Evolutionary conservation across 35 echinoderm and acorn worm genomes (phyloP), one percentile per base, ranked within the genome.

Genomic region (Acanthaster planci): DNA sequence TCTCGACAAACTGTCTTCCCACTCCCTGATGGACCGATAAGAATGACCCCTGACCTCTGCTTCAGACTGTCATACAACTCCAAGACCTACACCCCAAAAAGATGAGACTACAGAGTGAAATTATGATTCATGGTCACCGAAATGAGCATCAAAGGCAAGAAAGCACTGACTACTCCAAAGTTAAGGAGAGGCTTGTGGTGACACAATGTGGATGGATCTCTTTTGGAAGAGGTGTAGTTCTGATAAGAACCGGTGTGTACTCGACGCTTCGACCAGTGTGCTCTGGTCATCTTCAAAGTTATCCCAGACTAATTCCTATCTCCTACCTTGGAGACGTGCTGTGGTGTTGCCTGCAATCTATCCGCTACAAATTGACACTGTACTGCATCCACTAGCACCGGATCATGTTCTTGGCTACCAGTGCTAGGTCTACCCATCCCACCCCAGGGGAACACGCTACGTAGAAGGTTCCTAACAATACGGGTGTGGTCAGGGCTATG

Each of bases 1-100:
- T 99, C 90, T 57, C 93, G 90, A 76, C 96, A 94, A 23, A 93
- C 92, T 18, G 96, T 94, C 84, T 99, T 99, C 5, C 96, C 96
- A 58, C 88, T 94, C 0, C 92, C 92, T 19, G 96, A 88, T 18
- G 96, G 85, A 8, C 96, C 96, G 0, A 99, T 81, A 34, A 99
- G 51, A 38, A 99, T 88, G 5, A 91, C 92, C 15, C 96, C 96
- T 12, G 68, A 64, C 47, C 91, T 92, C 27, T 86, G 58, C 37
- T 92, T 89, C 15, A 99, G 77, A 44, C 64, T 86, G 8, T 99
- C 78, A 26, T 99, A 87, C 7, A 99, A 76, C 47, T 99, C 88
- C 52, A 99, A 78, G 5, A 99, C 92, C 96, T 99, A 42, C 17
- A 18, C 15, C 0, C n/a, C 38, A 75, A 29, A 2, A 78, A 50